Evolutionary conservation across 2,888 invertebrate species (phyloP), one percentile per base, ranked within the genome.

Genomic region (Saturnia japonica): DNA sequence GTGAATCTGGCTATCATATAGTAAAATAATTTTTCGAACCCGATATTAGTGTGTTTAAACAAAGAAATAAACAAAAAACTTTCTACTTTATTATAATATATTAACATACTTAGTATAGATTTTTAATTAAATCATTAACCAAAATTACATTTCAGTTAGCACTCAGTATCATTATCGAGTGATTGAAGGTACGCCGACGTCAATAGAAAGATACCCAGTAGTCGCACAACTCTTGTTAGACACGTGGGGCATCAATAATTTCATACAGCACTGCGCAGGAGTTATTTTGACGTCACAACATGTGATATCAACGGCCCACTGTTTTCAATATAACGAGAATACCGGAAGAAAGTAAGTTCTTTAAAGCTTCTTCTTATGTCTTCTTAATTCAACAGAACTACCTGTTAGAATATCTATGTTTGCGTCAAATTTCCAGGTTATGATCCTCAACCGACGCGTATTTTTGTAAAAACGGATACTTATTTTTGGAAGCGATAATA

Each of bases 271-370:
- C 71, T 94, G 94, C 74, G 93, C 94, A 0, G 94, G 92, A 57
- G 87, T 91, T 34, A 88, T 94, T 42, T 75, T 94, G 28, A 94
- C 94, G 0, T 83, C 90, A 0, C 83, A 87, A 0, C 94, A 94
- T 72, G 84, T 93, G 14, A 80, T 94, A 70, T 91, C 94, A 0
- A 86, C 92, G 0, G 93, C 93, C 0, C 94, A 94, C 70, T 94
- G 94, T 74, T 94, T 90, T 73, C 93, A 91, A 74, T 87, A 87
- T 71, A 91, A 86, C 67, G 74, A 72, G n/a, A 86, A 88, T 73
- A 88, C 88, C 9, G 87, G 87, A 1, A 85, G 80, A 64, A 88
- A 93, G 93, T 93, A 78, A 89, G 90, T 85, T 34, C 12, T 54
- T 28, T 67, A 22, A 1, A 22, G n/a, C 22, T 8, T 22, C n/a